Base-by-base conservation (phyloP, 2,888 invertebrate species). In the Hermodice carunculata region DNA sequence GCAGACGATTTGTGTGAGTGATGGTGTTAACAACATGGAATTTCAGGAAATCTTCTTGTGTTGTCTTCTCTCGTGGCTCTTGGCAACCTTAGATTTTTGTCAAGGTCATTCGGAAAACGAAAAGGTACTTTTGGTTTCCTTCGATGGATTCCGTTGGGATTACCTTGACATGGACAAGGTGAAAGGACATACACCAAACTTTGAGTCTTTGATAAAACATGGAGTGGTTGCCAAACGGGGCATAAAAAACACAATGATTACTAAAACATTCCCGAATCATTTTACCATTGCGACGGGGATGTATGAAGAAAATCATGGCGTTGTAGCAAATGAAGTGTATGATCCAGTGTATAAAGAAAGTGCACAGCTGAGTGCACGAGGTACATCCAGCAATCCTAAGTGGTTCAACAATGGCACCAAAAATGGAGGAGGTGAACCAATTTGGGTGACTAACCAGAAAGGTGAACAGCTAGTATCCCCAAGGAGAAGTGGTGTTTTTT, bases 241-340 rank as follows among this genome's bases (percentile, higher is more conserved):
- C 17, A 46, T 69, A 6, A 68, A 66, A 46, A 74, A 82, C 73
- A 73, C 77, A 1, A 85, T 84, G 63, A 70, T 80, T 2, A 92
- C 92, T 0, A 91, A 91, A 85, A 93, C 93, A 0, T 91, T 91
- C 78, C 91, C 92, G 0, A 93, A 93, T 85, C 93, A 93, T 84
- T 91, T 91, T 77, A 89, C 91, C 0, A 90, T 93, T 60, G 91
- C 90, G 0, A 93, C 86, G 5, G 85, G 85, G 26, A 53, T 81
- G 19, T 91, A 90, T 78, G 88, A 90, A 0, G 92, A 92, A 81
- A 87, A 85, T 19, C 92, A 93, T 83, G 92, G 92, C 0, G 90
- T 93, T 34, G 82, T 92, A 2, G 91, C 89, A 11, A 92, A 91
- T 79, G 78, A 79, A 31, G 87, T 90, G 74, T 91, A 88, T 77